These are phyloP conservation scores for Anoplopoma fimbria DNA, from an alignment of 2,113 vertebrate genomes.

Conservation along the genomic window DNA sequence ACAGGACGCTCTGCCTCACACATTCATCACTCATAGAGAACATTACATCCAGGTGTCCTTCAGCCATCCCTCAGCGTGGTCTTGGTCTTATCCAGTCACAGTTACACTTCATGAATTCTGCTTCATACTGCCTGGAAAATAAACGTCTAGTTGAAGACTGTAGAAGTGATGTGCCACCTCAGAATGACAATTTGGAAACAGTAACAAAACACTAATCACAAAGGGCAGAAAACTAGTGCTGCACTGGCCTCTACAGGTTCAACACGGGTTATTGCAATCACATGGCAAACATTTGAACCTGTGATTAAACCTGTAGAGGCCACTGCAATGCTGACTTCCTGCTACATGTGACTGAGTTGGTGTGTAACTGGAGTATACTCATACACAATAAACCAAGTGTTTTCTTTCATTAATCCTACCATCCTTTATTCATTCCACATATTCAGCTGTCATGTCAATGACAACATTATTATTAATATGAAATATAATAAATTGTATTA, in stretches of 20 bases:
- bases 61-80: slow-evolving; percentile 18
- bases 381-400: not conserved
- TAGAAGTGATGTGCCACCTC: slow-evolving; percentile 39
- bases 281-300: slow-evolving; percentile 50
- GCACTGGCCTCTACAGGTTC: slow-evolving; percentile 81
- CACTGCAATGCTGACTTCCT: slow-evolving; percentile 49
- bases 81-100: slow-evolving; percentile 8
- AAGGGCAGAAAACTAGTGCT: slow-evolving; percentile 74
- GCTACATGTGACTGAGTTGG: not conserved
- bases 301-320: slow-evolving; percentile 55
- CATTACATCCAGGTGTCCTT: slow-evolving; percentile 26
- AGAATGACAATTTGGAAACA: slow-evolving; percentile 52
- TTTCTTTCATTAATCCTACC: not conserved
- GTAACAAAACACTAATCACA: slow-evolving; percentile 68
- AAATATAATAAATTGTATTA: not conserved
- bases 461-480: not conserved
- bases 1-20: slow-evolving; percentile 25
- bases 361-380: not conserved
- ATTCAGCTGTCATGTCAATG: not conserved
- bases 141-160: slow-evolving; percentile 27
- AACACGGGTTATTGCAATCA: slow-evolving; percentile 73
- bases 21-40: slow-evolving; percentile 52
- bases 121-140: slow-evolving; percentile 11
- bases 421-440: not conserved
- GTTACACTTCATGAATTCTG: not conserved